Evolutionary conservation across 2,888 invertebrate species (phyloP), one percentile per base, ranked within the genome.

Genomic region (Drosophila hamatofila): DNA sequence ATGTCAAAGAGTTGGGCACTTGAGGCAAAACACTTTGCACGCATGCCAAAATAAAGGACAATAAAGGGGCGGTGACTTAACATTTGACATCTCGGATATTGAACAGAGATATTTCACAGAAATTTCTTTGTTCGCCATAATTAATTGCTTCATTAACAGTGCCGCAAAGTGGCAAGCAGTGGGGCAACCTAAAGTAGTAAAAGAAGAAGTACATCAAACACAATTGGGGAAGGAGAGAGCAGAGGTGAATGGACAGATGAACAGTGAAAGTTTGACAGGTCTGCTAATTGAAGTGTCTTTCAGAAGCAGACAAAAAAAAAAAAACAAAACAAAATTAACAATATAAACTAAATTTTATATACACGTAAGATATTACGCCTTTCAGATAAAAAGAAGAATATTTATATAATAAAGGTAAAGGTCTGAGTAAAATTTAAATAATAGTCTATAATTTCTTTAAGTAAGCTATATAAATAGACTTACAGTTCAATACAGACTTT

Each of bases 261-360:
- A 81, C 75, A 77, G 72, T 80, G 81, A 77, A 81, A 80, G 81
- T 88, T 90, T 90, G 91, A 91, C 90, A 87, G 87, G 54, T 71
- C 78, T 78, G 90, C 91, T 90, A 90, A 90, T 90, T 90, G 90
- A 91, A 90, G 88, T 87, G 88, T 90, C 80, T 76, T 18, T 61
- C 55, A 23, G 37, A 37, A 18, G 63, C 75, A 67, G 33, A 16
- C 30, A 18, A 49, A 18, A 27, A 59, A 46, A 27, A 48, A 16
- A n/a, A 59, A 51, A 12, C 6, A 44, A 23, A 54, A 37, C 25
- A 55, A 35, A 49, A 30, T 7, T 7, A 23, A 55, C 33, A 37
- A 55, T 27, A 27, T 41, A 30, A 8, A 12, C 9, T 27, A 23
- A 23, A 35, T 3, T 27, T 21, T 18, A 14, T 25, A 55, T 14